phyloP scores from a whole-genome alignment of 1,140 invertebrate species.

The Charaxes varanes region DNA sequence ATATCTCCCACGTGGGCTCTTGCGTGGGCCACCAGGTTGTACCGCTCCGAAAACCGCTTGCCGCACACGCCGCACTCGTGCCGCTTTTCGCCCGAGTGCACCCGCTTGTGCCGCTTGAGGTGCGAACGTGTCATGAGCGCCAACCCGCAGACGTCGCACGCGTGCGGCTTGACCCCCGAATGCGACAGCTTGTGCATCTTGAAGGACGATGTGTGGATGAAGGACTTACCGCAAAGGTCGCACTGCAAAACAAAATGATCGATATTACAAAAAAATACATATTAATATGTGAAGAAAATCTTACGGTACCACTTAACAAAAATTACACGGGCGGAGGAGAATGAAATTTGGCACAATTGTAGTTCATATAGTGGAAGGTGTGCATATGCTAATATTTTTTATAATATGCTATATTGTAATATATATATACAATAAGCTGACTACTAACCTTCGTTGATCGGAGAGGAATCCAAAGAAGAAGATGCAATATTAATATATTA shows the following conservation, averaged over 20 bases:
- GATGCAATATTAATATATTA: too few relatives aligned
- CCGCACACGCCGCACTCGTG: conserved; percentile 76
- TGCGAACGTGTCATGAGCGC: conserved; percentile 78
- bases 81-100: conserved; percentile 78
- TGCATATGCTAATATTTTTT: too few relatives aligned
- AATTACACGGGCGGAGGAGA: too few relatives aligned
- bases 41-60: conserved; percentile 78
- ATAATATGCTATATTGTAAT: too few relatives aligned
- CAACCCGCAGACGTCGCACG: conserved; percentile 76
- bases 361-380: too few relatives aligned
- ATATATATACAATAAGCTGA: too few relatives aligned
- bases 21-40: conserved; percentile 52
- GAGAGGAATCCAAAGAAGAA: too few relatives aligned
- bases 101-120: conserved; percentile 78
- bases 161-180: conserved; percentile 77
- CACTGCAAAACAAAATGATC: conserved; percentile 66
- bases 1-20: conserved; percentile 17
- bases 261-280: too few relatives aligned
- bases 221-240: conserved; percentile 80
- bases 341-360: too few relatives aligned
- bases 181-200: conserved; percentile 80
- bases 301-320: too few relatives aligned
- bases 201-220: conserved; percentile 81
- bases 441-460: too few relatives aligned
- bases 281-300: too few relatives aligned